Evolutionary conservation across 2,113 vertebrate genomes (phyloP).

Genomic region (Gavialis gangeticus): DNA sequence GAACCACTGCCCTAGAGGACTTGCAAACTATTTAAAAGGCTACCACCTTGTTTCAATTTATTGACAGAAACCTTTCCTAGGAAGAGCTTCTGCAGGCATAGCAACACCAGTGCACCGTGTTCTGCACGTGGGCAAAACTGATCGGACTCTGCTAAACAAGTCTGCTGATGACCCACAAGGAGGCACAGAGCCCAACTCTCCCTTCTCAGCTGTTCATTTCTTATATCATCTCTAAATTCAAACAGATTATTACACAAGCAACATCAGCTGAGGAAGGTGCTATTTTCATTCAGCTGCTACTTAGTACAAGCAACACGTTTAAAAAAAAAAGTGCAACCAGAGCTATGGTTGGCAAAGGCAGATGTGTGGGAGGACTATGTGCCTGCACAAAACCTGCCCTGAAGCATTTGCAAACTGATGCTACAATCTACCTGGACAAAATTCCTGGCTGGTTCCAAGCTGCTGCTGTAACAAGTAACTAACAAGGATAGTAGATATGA

Average conservation of each 20-base stretch:
- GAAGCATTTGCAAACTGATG: not conserved
- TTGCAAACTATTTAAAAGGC: rapidly evolving
- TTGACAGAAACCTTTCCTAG: not conserved
- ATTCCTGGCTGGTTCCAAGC: rapidly evolving
- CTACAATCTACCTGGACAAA: not conserved
- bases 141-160: rapidly evolving
- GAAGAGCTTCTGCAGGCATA: not conserved
- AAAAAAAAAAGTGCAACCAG: not conserved
- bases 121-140: not conserved
- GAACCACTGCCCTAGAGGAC: too few species aligned
- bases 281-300: not conserved
- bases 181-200: not conserved
- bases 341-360: too few species aligned
- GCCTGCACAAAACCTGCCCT: not conserved
- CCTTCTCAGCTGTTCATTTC: not conserved
- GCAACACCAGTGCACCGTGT: rapidly evolving
- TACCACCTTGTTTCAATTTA: rapidly evolving
- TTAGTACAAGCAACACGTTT: not conserved
- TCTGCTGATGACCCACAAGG: rapidly evolving
- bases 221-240: not conserved
- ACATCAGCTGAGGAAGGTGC: not conserved
- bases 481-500: not conserved
- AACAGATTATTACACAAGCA: not conserved
- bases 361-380: too few species aligned
- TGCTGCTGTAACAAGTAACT: not conserved